Evolutionary conservation across 2,113 vertebrate species (phyloP), one percentile per base, ranked within the genome.

Genomic region (Hypocryptadius cinnamomeus): DNA sequence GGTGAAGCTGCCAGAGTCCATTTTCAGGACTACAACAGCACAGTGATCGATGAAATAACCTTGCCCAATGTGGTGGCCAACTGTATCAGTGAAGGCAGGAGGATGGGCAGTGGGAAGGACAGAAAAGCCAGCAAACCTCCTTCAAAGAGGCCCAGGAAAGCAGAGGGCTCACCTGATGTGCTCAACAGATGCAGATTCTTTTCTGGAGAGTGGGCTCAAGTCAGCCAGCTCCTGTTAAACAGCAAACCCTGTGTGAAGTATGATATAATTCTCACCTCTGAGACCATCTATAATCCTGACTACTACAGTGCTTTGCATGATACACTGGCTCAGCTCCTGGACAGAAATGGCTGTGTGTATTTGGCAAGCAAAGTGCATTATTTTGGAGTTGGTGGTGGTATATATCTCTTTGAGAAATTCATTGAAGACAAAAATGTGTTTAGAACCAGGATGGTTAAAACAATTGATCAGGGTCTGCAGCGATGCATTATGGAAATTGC

Each of bases 11-110:
- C 51, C 51, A 93, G 96, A 84, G 97, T 99, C 77, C 98, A 99
- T 96, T 99, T 99, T 87, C 99, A 99, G 96, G 99, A 99, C 96
- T 99, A 99, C 90, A 99, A 99, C 96, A 98, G 98, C 84, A 98
- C 98, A 5, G 99, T 99, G 94, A 98, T 99, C 45, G 97, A 99
- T 24, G 98, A 98, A 94, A 97, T 99, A 60, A 99, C 99, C 3
- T 48, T 99, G 74, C 98, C 99, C 51, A 99, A 99, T 2, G 95
- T 94, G 3, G 96, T 98, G 33, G 97, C 98, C 47, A 99, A 99
- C 95, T 98, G 96, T n/a, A 39, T 80, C 27, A 83, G 74, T 8
- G 87, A 96, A 80, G 31, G 54, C 66, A 65, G 8, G 1, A 16
- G 35, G 60, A n/a, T n/a, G 70, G 30, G 51, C 70, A 76, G 30